A percentile compares a stretch with the other conserved stretches of the same genome.
These are phyloP conservation scores for Amphiprion clarkii DNA, from an alignment of 2,797 vertebrate species.

Conservation along the genomic window DNA sequence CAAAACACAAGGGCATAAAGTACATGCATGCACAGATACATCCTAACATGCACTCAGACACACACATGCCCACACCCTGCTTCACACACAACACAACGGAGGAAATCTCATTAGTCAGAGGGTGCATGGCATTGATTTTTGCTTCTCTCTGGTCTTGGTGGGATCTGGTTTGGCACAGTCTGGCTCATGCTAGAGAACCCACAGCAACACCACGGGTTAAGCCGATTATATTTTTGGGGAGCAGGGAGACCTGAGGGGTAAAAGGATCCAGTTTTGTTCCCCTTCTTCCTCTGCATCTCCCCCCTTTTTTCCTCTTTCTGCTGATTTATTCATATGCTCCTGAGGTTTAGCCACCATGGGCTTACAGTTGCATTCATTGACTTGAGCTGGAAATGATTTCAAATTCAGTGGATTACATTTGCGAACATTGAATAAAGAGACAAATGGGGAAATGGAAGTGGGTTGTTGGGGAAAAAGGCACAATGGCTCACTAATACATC, in stretches of 20 bases:
- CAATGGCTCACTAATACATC: slow-evolving; percentile 36
- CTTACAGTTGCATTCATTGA: slow-evolving; percentile 76
- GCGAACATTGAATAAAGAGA: slow-evolving; percentile 65
- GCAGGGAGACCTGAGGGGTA: slow-evolving; percentile 58
- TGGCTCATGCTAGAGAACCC: slow-evolving; percentile 65
- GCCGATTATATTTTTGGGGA: slow-evolving; percentile 77
- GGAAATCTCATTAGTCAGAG: slow-evolving; percentile 78
- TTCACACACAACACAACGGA: slow-evolving; percentile 53
- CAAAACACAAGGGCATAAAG: slow-evolving; percentile 42
- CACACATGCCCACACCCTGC: slow-evolving; percentile 35
- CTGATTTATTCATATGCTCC: slow-evolving; percentile 79
- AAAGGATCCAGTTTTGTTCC: slow-evolving; percentile 71
- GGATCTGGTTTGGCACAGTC: slow-evolving; percentile 77
- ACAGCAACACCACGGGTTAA: slow-evolving; percentile 77
- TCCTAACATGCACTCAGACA: slow-evolving; percentile 14
- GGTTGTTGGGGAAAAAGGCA: background rate
- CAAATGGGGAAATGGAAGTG: slow-evolving; percentile 39
- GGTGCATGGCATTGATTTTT: slow-evolving; percentile 78
- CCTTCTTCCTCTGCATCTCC: slow-evolving; percentile 31
- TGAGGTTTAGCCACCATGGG: slow-evolving; percentile 71
- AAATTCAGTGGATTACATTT: slow-evolving; percentile 76
- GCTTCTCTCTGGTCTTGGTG: slow-evolving; percentile 73
- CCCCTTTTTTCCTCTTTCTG: slow-evolving; percentile 32
- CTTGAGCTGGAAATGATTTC: slow-evolving; percentile 77
- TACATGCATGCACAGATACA: slow-evolving; percentile 20